Base-by-base conservation (phyloP, 2,797 vertebrate species). In the Centropyge bicolor region DNA sequence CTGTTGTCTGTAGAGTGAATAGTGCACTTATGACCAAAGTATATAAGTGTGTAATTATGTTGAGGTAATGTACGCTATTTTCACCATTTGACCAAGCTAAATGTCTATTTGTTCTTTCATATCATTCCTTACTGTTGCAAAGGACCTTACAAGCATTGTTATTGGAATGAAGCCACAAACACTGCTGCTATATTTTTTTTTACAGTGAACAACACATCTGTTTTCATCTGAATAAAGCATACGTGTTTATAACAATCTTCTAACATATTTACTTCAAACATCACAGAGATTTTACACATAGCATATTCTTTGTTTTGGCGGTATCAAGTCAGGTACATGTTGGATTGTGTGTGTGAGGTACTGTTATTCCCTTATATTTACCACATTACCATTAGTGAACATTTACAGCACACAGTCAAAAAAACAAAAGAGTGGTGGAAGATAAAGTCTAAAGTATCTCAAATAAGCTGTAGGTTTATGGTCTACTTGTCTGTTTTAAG, bases 181-280 rank as follows among this genome's bases (percentile, higher is more conserved):
- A 73, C 17, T 2, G 27, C 24, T 5, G 36, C 74, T 59, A 6
- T 24, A 9, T 22, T 51, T 49, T 68, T 71, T 71, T 65, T 66
- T 72, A 76, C n/a, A 67, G 36, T 73, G 43, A 62, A 69, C 8
- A 72, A 62, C 43, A 51, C 1, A 43, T 57, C 31, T 55, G 43
- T 5, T 85, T 70, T 74, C 7, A 76, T 67, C 1, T 16, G 41
- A 88, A 84, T 86, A 86, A 88, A 84, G 45, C 71, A 38, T 24
- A 54, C 4, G 48, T 35, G 12, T 70, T 71, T 56, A 16, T 16
- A 72, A 61, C 14, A 22, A 16, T 71, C 20, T 24, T 22, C 3
- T 61, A 35, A 19, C 13, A 27, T 62, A 10, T 78, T 49, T 63
- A 45, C 49, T 46, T 49, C 5, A 70, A 36, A 27, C 20, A 27